Base-by-base conservation (phyloP, 2,797 vertebrate genomes). In the Paguma larvata region DNA sequence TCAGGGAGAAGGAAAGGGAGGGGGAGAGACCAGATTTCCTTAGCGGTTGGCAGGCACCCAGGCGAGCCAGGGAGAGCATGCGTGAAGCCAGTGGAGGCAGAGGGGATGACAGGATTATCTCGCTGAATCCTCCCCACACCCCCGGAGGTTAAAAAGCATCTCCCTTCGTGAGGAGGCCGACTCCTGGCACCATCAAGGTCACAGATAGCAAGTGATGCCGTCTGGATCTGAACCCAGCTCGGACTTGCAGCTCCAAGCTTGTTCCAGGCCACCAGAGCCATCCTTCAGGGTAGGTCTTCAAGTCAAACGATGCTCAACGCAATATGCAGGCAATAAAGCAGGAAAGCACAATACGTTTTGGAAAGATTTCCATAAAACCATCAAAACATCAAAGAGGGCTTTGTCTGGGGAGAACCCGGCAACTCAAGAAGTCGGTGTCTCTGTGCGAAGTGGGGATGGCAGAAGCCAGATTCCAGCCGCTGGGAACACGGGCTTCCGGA, bases 311-410 rank as follows among this genome's bases (percentile, higher is more conserved):
- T 30, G n/a, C n/a, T 92, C 72, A 63, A 44, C 4, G 32, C 11
- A 6, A 32, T 51, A 4, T 32, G n/a, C 56, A 48, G 56, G 19
- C 65, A 65, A 65, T 11, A 78, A 83, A 83, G 46, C 18, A 44
- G 44, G 44, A 72, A 83, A 53, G 21, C 16, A n/a, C 8, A 38
- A 3, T 6, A 21, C 25, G 68, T 59, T 85, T 89, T 87, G 80
- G 92, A 59, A 90, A 87, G 59, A 62, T 63, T 85, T 88, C 48
- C 77, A n/a, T 18, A 84, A 70, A 89, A 56, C 19, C 62, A 21
- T 38, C 14, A 89, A 72, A 62, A 21, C 18, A 32, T 59, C 82
- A 73, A 59, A 38, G 73, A 67, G 34, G 21, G 12, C 6, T 3
- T 67, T 78, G 32, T 59, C 48, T 62, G 32, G 27, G 46, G 82